Base-by-base conservation (phyloP, 2,888 invertebrate genomes). In the Monoplex corrugatus region DNA sequence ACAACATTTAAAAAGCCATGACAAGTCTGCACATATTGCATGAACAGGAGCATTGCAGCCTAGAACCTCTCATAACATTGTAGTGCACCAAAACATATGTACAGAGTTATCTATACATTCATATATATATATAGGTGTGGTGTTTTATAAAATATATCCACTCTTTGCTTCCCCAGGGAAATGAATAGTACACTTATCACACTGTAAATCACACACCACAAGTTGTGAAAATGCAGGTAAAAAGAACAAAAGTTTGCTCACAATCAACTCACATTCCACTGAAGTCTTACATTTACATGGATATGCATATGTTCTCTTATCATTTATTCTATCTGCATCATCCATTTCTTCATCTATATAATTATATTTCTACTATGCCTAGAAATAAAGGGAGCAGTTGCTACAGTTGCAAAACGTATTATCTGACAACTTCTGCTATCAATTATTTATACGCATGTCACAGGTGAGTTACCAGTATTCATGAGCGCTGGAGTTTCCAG, bases 101-200 rank as follows among this genome's bases (percentile, higher is more conserved):
- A 78, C 40, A 78, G 19, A 80, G 19, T 43, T 3, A 40, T 68
- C 57, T 57, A 16, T n/a, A n/a, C n/a, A n/a, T 80, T 28, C 43
- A 43, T n/a, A n/a, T 80, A 23, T 80, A 43, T 80, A 43, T 28
- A 80, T 32, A 80, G 43, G 78, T n/a, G n/a, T n/a, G n/a, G n/a
- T 40, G 78, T 80, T 40, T 80, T 75, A 40, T 68, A 80, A 80
- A 80, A 80, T 80, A 80, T 32, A 80, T 40, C 23, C 78, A 80
- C 43, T 80, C 68, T 68, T 8, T 80, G 40, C 43, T 80, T 80
- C 78, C 78, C 78, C 35, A 23, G 78, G 78, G 19, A 80, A 40
- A 10, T 23, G 78, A 19, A 43, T 43, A 75, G 75, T 38, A 13
- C 38, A 75, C 43, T 80, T 43, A 80, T 43, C 43, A 80, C 78